Conservation (phyloP, 1,140 invertebrate genomes). For the Samia ricini region DNA sequence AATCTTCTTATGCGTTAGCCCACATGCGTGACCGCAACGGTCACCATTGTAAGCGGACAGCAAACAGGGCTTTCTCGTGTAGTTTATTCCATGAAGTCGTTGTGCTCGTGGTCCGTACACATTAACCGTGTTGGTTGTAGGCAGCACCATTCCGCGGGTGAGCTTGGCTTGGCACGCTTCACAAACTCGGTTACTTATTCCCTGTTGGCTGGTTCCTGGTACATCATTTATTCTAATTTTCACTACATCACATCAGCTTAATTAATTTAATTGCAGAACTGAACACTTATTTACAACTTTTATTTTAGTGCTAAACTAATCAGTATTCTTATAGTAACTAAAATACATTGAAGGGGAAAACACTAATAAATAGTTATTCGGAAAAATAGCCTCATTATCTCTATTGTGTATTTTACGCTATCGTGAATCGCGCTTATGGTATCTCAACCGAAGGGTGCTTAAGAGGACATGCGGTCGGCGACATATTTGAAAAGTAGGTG, state of each 20-base stretch:
- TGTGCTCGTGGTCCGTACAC: constrained; percentile 35
- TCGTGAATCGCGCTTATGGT: too few relatives aligned
- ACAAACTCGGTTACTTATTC: constrained; percentile 23
- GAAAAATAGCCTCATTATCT: too few relatives aligned
- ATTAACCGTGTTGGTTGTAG: constrained; percentile 44
- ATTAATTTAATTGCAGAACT: neutral
- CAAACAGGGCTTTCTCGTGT: constrained; percentile 30
- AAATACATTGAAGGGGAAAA: too few relatives aligned
- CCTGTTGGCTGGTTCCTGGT: constrained; percentile 16
- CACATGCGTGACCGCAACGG: constrained; percentile 11
- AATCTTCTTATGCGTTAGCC: constrained; percentile 17
- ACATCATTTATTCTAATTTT: neutral
- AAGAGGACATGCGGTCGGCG: too few relatives aligned
- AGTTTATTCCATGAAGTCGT: constrained; percentile 40
- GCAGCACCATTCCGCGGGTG: constrained; percentile 19
- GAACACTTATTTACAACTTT: too few relatives aligned
- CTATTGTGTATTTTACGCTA: too few relatives aligned
- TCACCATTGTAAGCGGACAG: constrained; percentile 24
- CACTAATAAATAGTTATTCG: too few relatives aligned
- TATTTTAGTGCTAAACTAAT: too few relatives aligned
- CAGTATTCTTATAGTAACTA: too few relatives aligned
- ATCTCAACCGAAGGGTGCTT: too few relatives aligned
- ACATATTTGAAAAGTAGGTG: too few relatives aligned
- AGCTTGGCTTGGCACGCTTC: constrained; percentile 20
- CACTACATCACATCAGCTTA: neutral